Evolutionary conservation across 2,113 vertebrate species (phyloP), one percentile per base, ranked within the genome.

Genomic region (Thalassarche chlororhynchos): DNA sequence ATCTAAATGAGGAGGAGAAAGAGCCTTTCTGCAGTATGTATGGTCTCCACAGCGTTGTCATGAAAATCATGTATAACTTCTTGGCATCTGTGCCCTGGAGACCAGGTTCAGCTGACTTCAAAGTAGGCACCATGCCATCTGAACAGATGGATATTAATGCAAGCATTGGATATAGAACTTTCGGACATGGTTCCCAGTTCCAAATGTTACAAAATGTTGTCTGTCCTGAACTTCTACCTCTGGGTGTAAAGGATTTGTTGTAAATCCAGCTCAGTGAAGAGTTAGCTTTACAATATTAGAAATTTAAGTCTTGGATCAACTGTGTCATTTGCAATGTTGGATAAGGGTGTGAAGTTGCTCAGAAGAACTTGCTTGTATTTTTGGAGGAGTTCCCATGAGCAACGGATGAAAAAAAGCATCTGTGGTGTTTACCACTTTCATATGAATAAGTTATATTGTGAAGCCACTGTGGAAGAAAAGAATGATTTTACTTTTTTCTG

Each of bases 101-200:
- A 80, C 83, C 52, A 89, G 34, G 85, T 94, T 96, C 80, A 89
- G 34, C 76, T 79, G 71, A 42, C 95, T 87, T 62, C 60, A 40
- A 55, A 61, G 17, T 60, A 92, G 97, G 93, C 92, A 93, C 40
- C 54, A 42, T 0, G 47, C 84, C 83, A 95, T 96, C 64, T 74
- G 66, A 86, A 77, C 96, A 98, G 95, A 97, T 96, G 93, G 95
- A 76, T 96, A 95, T 96, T 96, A 97, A 90, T 96, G 76, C 91
- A 89, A 95, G 91, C 60, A 60, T 96, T 84, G 87, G 70, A 51
- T 95, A 83, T 89, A 82, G 88, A 84, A 36, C 23, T 84, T 89
- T 84, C 19, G 38, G 91, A 85, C 65, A 36, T 34, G 12, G 36
- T 95, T 97, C 95, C 93, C 26, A 8, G 78, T 93, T 97, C 90